Percentiles rank a stretch among this genome's conserved stretches.
phyloP scores from a whole-genome alignment of 2,888 invertebrate species.

The Crepidodera aurea region DNA sequence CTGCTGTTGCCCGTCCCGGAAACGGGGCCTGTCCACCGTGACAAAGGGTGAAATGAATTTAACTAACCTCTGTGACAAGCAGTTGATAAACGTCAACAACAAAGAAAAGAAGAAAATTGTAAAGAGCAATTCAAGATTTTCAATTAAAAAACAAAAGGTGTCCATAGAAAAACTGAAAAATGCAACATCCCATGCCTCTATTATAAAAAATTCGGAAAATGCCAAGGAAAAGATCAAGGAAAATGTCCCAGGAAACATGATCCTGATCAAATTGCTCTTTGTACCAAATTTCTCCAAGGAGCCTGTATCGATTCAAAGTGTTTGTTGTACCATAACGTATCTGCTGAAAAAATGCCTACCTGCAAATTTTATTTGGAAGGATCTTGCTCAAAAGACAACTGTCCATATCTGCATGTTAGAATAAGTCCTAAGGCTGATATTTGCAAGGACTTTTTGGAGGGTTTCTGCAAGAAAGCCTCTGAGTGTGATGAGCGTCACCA shows the following conservation, averaged over 20 bases:
- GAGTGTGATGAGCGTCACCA: conserved; percentile 79
- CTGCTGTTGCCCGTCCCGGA: too few species aligned
- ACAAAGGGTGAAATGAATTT: too few species aligned
- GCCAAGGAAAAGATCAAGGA: conserved; percentile 74
- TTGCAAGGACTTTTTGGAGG: conserved; percentile 82
- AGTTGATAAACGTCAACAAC: too few species aligned
- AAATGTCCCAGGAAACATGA: conserved; percentile 86
- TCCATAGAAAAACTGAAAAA: conserved; percentile 67
- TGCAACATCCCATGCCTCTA: conserved; percentile 85
- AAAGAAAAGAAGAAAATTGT: conserved; percentile 4
- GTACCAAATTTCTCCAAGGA: conserved; percentile 86
- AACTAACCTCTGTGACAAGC: too few species aligned
- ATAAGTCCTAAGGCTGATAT: conserved; percentile 80
- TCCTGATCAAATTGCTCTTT: conserved; percentile 83
- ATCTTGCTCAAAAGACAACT: conserved; percentile 78
- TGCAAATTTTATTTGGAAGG: conserved; percentile 89
- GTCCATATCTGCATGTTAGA: conserved; percentile 91
- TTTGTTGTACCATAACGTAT: conserved; percentile 83
- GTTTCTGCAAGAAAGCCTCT: conserved; percentile 80
- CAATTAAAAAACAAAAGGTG: conserved; percentile 52
- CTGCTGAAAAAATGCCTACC: conserved; percentile 90
- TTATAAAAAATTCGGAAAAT: conserved; percentile 84
- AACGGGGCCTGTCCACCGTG: too few species aligned
- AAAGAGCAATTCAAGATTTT: neutral
- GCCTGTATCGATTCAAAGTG: conserved; percentile 78